These are phyloP conservation scores for Aptenodytes forsteri DNA, from an alignment of 2,113 vertebrate species.

Conservation along the genomic window DNA sequence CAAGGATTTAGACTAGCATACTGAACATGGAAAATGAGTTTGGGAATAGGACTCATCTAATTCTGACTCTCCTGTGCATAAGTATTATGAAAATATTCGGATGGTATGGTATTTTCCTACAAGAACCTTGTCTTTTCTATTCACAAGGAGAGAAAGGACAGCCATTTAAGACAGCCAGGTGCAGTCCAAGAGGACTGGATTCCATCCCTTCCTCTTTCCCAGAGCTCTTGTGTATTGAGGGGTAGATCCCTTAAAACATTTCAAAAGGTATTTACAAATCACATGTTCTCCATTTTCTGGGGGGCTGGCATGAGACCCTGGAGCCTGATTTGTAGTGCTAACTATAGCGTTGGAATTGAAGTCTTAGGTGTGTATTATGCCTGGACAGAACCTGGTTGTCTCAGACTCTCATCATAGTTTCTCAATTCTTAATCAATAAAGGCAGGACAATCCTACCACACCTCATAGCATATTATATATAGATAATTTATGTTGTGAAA, in stretches of 20 bases:
- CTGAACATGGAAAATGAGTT: not conserved
- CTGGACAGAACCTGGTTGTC: not conserved
- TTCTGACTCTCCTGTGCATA: not conserved
- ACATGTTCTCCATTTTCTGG: not conserved
- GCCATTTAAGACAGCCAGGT: not conserved
- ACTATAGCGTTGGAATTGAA: not conserved
- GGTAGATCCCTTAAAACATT: not conserved
- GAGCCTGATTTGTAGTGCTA: not conserved
- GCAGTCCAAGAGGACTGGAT: not conserved
- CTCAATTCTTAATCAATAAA: not conserved
- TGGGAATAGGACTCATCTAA: not conserved
- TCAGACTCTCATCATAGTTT: not conserved
- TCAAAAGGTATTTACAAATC: not conserved
- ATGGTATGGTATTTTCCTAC: not conserved
- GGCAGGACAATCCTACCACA: not conserved
- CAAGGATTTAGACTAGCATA: not conserved
- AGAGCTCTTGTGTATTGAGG: not conserved
- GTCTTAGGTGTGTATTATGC: not conserved
- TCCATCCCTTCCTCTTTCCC: not conserved
- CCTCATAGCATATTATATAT: not conserved
- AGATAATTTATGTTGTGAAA: not conserved
- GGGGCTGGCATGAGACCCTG: not conserved
- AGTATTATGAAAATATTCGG: not conserved
- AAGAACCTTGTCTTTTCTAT: not conserved
- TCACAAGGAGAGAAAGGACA: not conserved